Conservation (phyloP, 2,113 vertebrate genomes). For the Urocitellus parryii region DNA sequence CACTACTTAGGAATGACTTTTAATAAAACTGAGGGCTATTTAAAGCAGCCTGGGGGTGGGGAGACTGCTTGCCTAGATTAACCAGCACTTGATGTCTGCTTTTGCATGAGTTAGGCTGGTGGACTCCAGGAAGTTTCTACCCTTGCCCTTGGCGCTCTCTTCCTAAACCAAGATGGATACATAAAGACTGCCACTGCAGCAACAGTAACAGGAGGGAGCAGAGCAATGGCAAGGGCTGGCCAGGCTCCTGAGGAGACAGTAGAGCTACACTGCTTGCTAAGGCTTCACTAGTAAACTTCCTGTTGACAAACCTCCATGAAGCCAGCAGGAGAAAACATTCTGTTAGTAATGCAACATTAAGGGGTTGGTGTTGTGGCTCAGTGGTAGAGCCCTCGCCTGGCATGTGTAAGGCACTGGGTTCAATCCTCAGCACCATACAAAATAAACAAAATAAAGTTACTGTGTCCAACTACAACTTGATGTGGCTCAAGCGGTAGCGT, state of each 20-base stretch:
- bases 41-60: background rate
- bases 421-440: background rate
- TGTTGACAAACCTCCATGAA: background rate
- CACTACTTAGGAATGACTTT: slow-evolving; percentile 34
- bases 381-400: too few relatives aligned
- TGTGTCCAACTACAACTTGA: too few relatives aligned
- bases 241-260: background rate
- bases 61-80: background rate
- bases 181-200: background rate
- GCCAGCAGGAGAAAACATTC: background rate
- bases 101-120: background rate
- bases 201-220: background rate
- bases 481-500: too few relatives aligned
- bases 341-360: background rate
- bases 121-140: background rate
- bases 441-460: too few relatives aligned
- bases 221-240: too few relatives aligned
- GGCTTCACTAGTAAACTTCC: background rate
- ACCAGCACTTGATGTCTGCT: background rate
- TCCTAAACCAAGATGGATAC: background rate
- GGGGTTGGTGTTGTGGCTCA: too few relatives aligned
- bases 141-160: background rate
- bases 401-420: too few relatives aligned
- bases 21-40: slow-evolving; percentile 55
- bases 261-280: background rate